Percentiles rank a stretch among this genome's conserved stretches.
phyloP scores from a whole-genome alignment of 2,113 vertebrate species.

The Podarcis cretensis region DNA sequence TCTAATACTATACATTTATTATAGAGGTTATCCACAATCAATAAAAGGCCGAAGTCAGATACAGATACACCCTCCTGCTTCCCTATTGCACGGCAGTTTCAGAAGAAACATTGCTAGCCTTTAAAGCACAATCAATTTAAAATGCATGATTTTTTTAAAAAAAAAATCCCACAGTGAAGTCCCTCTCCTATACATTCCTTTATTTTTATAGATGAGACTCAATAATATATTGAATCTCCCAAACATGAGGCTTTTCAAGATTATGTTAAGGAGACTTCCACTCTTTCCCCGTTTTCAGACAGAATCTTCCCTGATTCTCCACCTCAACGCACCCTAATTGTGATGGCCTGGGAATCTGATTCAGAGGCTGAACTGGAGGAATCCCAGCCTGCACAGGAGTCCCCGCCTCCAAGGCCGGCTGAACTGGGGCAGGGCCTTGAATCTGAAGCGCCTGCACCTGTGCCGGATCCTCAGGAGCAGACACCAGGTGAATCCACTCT shows the following conservation, averaged over 20 bases:
- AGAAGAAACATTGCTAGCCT: neutral
- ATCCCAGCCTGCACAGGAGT: too few relatives aligned
- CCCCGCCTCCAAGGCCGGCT: too few relatives aligned
- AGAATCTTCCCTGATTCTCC: neutral
- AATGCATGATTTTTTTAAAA: neutral
- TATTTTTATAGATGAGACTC: neutral
- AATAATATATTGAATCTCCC: neutral
- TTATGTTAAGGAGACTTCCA: neutral
- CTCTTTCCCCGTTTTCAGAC: neutral
- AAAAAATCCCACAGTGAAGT: slow-evolving; percentile 16
- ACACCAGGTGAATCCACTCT: too few relatives aligned
- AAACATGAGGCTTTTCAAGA: neutral
- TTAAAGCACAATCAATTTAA: neutral
- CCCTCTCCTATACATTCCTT: neutral
- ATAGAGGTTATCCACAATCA: slow-evolving; percentile 5
- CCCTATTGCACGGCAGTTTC: neutral
- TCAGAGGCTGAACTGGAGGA: too few relatives aligned
- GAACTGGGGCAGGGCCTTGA: too few relatives aligned
- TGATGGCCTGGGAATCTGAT: too few relatives aligned
- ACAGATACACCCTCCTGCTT: neutral
- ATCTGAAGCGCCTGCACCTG: too few relatives aligned
- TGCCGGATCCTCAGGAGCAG: too few relatives aligned
- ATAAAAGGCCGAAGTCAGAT: neutral
- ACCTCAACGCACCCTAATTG: neutral
- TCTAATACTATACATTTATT: slow-evolving; percentile 37